phyloP scores from a whole-genome alignment of 92 coral and sea anemone genomes.

The Phenganax subtilis region DNA sequence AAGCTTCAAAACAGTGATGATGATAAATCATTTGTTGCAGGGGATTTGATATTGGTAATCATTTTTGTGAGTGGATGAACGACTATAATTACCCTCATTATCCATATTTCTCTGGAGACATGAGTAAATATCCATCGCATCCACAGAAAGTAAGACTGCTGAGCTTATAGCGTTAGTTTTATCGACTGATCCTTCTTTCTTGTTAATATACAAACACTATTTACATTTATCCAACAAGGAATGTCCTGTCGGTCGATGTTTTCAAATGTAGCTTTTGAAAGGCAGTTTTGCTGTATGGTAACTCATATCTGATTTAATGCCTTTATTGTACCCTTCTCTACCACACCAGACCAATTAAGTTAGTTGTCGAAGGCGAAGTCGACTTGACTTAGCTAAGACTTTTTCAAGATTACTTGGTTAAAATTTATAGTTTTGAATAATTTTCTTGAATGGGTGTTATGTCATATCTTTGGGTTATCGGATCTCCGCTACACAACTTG shows the following conservation, averaged over 20 bases:
- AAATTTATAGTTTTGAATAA: no score
- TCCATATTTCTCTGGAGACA: constrained; percentile 52
- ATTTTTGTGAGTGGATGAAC: constrained; percentile 78
- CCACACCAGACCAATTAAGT: no score
- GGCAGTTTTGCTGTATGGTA: no score
- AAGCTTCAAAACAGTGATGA: background rate
- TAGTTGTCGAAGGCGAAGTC: no score
- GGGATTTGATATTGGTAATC: constrained; percentile 83
- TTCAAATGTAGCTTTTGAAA: no score
- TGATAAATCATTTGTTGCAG: constrained; percentile 34
- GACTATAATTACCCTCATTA: constrained; percentile 60
- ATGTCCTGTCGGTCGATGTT: background rate
- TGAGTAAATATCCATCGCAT: constrained; percentile 54
- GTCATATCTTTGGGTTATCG: no score
- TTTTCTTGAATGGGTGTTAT: no score
- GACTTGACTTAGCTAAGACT: no score
- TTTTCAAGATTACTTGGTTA: no score
- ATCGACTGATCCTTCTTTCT: background rate
- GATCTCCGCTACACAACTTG: no score
- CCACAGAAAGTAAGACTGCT: constrained; percentile 59
- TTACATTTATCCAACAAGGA: background rate
- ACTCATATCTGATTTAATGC: no score
- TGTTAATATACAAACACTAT: background rate
- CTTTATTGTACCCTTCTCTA: no score
- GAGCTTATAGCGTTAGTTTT: background rate